Evolutionary conservation across 2,888 invertebrate species (phyloP).

Genomic region (Andrena chrysosceles): DNA sequence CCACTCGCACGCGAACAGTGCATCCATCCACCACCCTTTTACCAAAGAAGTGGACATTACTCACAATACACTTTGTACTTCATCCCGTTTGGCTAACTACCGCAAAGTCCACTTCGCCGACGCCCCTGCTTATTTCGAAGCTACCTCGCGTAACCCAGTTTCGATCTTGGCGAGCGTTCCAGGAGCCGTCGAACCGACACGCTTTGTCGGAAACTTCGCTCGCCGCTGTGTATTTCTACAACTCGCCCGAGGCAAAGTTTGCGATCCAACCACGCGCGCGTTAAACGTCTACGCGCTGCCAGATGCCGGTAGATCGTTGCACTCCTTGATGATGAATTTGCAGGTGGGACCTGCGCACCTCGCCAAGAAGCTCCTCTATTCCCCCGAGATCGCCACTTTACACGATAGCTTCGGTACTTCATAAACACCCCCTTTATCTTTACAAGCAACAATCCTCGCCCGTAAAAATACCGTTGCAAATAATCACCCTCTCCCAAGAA

Average conservation of each 20-base stretch:
- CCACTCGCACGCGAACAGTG: no score
- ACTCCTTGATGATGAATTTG: slow-evolving; percentile 19
- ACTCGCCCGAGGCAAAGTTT: slow-evolving; percentile 28
- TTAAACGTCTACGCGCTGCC: slow-evolving; percentile 17
- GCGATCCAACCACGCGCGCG: slow-evolving; percentile 8
- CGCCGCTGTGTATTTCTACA: slow-evolving; percentile 3
- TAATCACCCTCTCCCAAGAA: no score
- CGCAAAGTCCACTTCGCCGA: slow-evolving; percentile 16
- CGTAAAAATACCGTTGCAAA: no score
- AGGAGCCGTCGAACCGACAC: slow-evolving; percentile 43
- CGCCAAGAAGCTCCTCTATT: not conserved
- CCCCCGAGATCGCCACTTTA: not conserved
- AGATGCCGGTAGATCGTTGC: slow-evolving; percentile 34
- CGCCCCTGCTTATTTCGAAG: slow-evolving; percentile 58
- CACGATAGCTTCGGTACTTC: not conserved
- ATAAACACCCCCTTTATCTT: not conserved
- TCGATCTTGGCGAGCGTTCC: slow-evolving; percentile 46
- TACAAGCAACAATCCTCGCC: not conserved
- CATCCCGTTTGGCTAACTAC: no score
- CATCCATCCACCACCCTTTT: no score
- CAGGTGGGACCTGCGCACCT: not conserved
- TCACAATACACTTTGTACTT: no score
- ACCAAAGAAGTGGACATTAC: no score
- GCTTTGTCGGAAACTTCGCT: slow-evolving; percentile 54
- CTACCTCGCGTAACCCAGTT: slow-evolving; percentile 67